Evolutionary conservation across 2,113 vertebrate species (phyloP), one percentile per base, ranked within the genome.

Genomic region (Zosterops pallidus): DNA sequence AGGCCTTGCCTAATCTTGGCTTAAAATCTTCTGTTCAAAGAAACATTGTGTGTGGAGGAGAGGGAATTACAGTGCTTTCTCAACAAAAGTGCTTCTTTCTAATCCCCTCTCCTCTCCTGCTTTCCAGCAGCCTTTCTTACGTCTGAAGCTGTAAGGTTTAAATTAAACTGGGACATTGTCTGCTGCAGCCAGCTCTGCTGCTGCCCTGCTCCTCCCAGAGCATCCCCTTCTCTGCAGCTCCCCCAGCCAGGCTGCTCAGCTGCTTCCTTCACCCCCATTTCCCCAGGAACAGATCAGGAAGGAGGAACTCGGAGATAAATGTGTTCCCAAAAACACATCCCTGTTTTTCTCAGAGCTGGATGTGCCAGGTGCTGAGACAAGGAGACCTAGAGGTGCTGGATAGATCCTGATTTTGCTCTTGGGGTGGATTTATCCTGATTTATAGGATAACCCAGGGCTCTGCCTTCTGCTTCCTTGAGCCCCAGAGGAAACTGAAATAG

Each of bases 1-100:
- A 35, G 56, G 17, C 67, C 89, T 78, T 29, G 81, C 89, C 86
- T 94, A 89, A 92, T 95, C 96, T 90, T 65, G 35, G 47, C 72
- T 95, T 64, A 42, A 84, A 86, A 95, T 86, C 94, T 78, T 53
- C 94, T 64, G 68, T 71, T 94, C 89, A 93, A 75, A 93, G 96
- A 37, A 93, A 82, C 91, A 83, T 90, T 93, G 94, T 94, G 85
- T 83, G 63, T 65, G 4, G 35, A 28, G 76, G 46, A 96, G 83
- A 95, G 72, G 86, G 92, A 96, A 94, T 95, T 96, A 70, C 2
- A 37, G 83, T 19, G 80, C 91, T 84, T 93, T 96, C 60, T 75
- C 91, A 81, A 86, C 77, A 71, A 16, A 60, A 80, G 57, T 14
- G 6, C 64, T 95, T 35, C 88, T 59, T 90, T 52, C 85, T 92